phyloP scores from a whole-genome alignment of 2,888 invertebrate species.

The Parnassius orleans region DNA sequence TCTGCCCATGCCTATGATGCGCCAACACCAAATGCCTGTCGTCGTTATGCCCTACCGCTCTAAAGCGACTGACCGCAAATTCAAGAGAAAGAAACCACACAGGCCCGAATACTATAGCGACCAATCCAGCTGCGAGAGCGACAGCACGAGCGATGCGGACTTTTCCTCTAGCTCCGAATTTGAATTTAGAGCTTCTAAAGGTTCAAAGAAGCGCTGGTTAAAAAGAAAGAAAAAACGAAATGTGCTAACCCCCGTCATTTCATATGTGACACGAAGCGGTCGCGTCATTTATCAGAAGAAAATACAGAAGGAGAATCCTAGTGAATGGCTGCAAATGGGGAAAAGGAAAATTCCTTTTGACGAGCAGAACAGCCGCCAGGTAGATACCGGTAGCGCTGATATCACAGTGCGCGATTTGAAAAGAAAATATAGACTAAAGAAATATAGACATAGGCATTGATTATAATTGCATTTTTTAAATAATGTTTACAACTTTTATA shows the following conservation, averaged over 20 bases:
- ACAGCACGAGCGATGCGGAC: slow-evolving; percentile 28
- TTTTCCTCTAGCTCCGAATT: slow-evolving; percentile 32
- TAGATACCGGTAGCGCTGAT: slow-evolving; percentile 30
- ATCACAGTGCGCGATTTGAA: slow-evolving; percentile 34
- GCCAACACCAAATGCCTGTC: slow-evolving; percentile 52
- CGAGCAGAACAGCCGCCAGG: slow-evolving; percentile 28
- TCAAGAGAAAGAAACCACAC: slow-evolving; percentile 34
- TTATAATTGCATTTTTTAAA: background rate
- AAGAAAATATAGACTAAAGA: slow-evolving; percentile 30
- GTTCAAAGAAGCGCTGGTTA: slow-evolving; percentile 20
- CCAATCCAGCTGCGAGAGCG: slow-evolving; percentile 32
- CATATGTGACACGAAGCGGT: slow-evolving; percentile 66
- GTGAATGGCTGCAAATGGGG: slow-evolving; percentile 58
- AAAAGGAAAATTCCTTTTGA: slow-evolving; percentile 28
- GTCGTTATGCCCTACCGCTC: slow-evolving; percentile 64
- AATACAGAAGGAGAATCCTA: slow-evolving; percentile 60
- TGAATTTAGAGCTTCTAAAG: slow-evolving; percentile 28
- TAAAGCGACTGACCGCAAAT: slow-evolving; percentile 39
- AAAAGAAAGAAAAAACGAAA: slow-evolving; percentile 38
- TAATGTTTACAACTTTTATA: background rate
- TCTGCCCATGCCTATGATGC: slow-evolving; percentile 34
- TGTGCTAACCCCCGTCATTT: slow-evolving; percentile 65
- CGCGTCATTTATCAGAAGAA: slow-evolving; percentile 68
- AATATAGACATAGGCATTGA: slow-evolving; percentile 29
- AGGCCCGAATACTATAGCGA: slow-evolving; percentile 33